phyloP scores from a whole-genome alignment of 1,140 invertebrate species.

The Pseudoatta argentina region DNA sequence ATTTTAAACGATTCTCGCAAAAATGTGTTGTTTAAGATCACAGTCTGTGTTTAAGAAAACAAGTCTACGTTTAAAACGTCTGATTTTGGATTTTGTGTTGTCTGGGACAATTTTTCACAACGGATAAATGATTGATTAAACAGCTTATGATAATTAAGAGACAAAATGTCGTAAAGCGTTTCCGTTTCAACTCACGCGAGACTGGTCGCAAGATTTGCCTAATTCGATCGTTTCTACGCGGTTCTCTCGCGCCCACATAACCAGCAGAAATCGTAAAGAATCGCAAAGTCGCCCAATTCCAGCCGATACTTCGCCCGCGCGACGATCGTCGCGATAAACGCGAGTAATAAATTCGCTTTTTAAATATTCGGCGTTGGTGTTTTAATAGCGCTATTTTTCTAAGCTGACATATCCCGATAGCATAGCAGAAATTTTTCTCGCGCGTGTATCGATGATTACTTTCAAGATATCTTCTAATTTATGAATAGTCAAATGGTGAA shows the following conservation, averaged over 20 bases:
- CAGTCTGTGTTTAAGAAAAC: too few species aligned
- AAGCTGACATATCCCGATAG: slow-evolving; percentile 3
- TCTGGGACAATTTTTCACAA: not conserved
- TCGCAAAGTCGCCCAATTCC: slow-evolving; percentile 30
- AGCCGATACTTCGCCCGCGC: not conserved
- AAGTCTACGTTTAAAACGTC: too few species aligned
- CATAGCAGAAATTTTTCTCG: not conserved
- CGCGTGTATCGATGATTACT: not conserved
- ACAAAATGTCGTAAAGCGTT: not conserved
- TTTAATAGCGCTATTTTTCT: slow-evolving; percentile 43
- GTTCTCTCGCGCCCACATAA: slow-evolving; percentile 40
- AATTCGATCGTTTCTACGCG: slow-evolving; percentile 73
- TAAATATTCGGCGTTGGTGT: slow-evolving; percentile 36
- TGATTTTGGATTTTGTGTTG: too few species aligned
- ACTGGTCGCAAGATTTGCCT: slow-evolving; percentile 64
- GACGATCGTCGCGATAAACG: slow-evolving; percentile 44
- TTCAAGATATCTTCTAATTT: not conserved
- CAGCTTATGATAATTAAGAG: not conserved
- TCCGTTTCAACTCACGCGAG: not conserved
- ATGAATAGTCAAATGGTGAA: not conserved
- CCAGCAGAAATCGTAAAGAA: slow-evolving; percentile 49
- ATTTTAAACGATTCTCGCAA: too few species aligned
- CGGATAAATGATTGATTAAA: not conserved
- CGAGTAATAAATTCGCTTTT: slow-evolving; percentile 33
- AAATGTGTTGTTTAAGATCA: too few species aligned